A percentile compares a stretch with the other conserved stretches of the same genome.
Evolutionary conservation across 2,888 invertebrate species (phyloP).

Genomic region (Cremastinae sp.): DNA sequence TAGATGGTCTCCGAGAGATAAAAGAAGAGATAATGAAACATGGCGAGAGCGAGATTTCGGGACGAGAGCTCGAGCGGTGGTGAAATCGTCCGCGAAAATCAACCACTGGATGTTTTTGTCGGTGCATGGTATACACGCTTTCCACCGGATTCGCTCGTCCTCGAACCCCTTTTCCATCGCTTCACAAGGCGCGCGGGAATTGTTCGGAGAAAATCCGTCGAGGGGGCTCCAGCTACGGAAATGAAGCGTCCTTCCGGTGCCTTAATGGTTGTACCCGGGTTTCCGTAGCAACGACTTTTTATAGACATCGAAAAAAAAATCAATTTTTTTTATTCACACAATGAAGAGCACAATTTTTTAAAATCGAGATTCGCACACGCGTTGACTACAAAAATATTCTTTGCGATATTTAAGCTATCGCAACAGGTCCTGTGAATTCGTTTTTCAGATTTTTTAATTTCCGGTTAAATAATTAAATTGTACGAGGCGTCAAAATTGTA

Average conservation of each 20-base stretch:
- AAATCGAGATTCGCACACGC: background rate
- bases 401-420: no score
- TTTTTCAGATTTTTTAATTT: no score
- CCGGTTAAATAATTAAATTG: no score
- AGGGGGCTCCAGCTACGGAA: slow-evolving; percentile 63
- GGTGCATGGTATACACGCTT: slow-evolving; percentile 12
- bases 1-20: slow-evolving; percentile 12
- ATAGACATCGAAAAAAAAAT: slow-evolving; percentile 3
- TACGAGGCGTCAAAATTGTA: no score
- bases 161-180: slow-evolving; percentile 24
- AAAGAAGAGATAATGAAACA: slow-evolving; percentile 18
- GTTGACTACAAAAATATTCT: no score
- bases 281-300: slow-evolving; percentile 28
- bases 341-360: slow-evolving; percentile 5
- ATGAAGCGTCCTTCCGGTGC: slow-evolving; percentile 68
- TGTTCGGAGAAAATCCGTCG: slow-evolving; percentile 11
- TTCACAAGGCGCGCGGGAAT: slow-evolving; percentile 8
- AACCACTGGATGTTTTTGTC: slow-evolving; percentile 27
- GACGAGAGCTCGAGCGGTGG: slow-evolving; percentile 4
- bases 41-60: slow-evolving; percentile 14
- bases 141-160: slow-evolving; percentile 31
- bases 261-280: slow-evolving; percentile 66
- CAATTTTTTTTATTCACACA: slow-evolving; percentile 13
- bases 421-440: no score
- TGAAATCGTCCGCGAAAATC: slow-evolving; percentile 35